A percentile compares a stretch with the other conserved stretches of the same genome.
These are phyloP conservation scores for Lepus oiostolus DNA, from an alignment of 2,797 vertebrate genomes.

Conservation along the genomic window DNA sequence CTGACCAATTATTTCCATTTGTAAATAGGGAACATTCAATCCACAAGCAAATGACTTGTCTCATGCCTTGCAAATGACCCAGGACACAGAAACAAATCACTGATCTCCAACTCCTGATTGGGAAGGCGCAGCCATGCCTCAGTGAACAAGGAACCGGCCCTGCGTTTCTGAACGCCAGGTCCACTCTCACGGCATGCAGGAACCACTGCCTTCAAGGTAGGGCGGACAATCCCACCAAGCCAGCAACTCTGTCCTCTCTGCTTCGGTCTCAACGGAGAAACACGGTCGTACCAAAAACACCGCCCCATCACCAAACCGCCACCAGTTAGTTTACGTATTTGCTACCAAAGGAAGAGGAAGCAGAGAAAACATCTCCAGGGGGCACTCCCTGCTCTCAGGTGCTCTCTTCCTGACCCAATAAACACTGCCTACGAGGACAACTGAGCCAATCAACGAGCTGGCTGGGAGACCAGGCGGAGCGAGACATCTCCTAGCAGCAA, in stretches of 20 bases:
- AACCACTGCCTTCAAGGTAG: not conserved
- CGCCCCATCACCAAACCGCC: too few relatives aligned
- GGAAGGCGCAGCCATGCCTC: not conserved
- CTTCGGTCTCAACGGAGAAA: not conserved
- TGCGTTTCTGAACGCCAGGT: not conserved
- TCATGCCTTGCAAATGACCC: not conserved
- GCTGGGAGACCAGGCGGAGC: not conserved
- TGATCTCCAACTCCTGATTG: accelerated
- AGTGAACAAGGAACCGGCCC: not conserved
- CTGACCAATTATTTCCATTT: not conserved
- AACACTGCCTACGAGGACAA: too few relatives aligned
- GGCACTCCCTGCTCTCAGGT: not conserved
- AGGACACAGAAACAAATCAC: not conserved
- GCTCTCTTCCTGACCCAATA: too few relatives aligned
- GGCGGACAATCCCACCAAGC: not conserved
- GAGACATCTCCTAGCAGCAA: accelerated
- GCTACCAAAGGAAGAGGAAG: not conserved
- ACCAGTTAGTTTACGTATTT: not conserved
- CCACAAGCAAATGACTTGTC: not conserved
- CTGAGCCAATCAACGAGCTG: not conserved
- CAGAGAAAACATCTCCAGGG: accelerated
- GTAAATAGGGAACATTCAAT: not conserved
- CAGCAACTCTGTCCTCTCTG: not conserved
- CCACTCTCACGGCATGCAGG: not conserved
- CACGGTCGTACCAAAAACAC: not conserved